Base-by-base conservation (phyloP, 1,140 invertebrate genomes). In the Pseudoatta argentina region DNA sequence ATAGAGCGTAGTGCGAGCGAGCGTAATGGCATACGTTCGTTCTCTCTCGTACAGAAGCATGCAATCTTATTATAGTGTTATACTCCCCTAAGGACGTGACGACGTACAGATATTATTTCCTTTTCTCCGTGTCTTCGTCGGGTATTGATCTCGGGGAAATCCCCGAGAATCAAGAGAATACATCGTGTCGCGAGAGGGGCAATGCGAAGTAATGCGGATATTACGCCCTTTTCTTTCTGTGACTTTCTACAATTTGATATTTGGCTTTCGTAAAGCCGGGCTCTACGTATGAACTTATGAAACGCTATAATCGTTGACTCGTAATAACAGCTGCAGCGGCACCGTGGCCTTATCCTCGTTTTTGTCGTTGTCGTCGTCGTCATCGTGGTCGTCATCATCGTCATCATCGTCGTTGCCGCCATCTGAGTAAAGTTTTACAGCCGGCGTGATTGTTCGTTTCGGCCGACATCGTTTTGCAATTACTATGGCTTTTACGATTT, bases 51-150 rank as follows among this genome's bases (percentile, higher is more conserved):
- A 44, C 24, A 51, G 14, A 21, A 53, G 27, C 63, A 66, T 1
- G 34, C 79, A 57, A 82, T 55, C 79, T 82, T 82, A 73, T 82
- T 82, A 82, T 73, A 72, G 79, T 66, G 79, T 82, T 82, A 82
- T 73, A 82, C 55, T 64, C 67, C 67, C 55, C 67, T 82, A 82
- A 82, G 67, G 67, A 82, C 67, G 53, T 72, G 67, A 72, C 55
- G 79, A 83, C 55, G 69, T 83, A 83, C 69, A 55, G 79, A 83
- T 83, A 83, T 83, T 83, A 83, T 83, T 73, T 83, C 69, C 79
- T 83, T 73, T 61, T 82, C 79, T 83, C 39, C 67, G 67, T 83
- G 55, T 83, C 79, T 61, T 73, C 69, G 67, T 44, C 39, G 79
- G 24, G 69, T 83, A 83, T 83, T 83, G 67, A 83, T 83, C 79